Base-by-base conservation (phyloP, 2,888 invertebrate species). In the Sicus ferrugineus region DNA sequence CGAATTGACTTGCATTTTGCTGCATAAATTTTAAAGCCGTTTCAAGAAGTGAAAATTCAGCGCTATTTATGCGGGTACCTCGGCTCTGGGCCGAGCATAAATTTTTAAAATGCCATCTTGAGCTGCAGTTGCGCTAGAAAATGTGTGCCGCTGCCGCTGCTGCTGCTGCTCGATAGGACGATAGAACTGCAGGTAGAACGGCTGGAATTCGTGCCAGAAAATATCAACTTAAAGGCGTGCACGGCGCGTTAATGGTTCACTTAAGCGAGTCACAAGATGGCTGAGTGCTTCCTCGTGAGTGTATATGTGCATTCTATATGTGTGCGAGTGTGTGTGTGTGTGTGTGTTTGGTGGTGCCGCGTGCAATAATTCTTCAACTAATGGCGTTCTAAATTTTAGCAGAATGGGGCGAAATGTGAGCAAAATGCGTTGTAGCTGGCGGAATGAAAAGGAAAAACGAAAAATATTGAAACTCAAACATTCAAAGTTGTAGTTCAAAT, bases 321-420 rank as follows among this genome's bases (percentile, higher is more conserved):
- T 62, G n/a, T 66, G 11, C 30, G 11, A 52, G 23, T 31, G 19
- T 46, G 6, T 67, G 30, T 14, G 16, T 46, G 30, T 42, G 56
- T 46, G 58, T 59, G 59, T 28, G 48, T 59, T 30, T 26, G 23
- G 38, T 67, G 31, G 30, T 67, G 59, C 58, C 67, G 58, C 67
- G 48, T 58, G 58, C 30, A 67, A 67, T 67, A 67, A 67, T 59
- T 67, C 67, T 67, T 67, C 67, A 59, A 67, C 67, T 67, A 67
- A 67, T 67, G 67, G 67, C 46, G 67, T 48, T 31, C 67, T 67
- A 67, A 67, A 67, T 67, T 67, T 52, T 50, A 52, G 50, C 31
- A 31, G 14, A 64, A 31, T 52, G 19, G 34, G 23, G 54, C 38
- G 31, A 31, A 34, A 23, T 46, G 54, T 2, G 50, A 14, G 48